Conservation (phyloP, 2,797 vertebrate genomes). For the Lateolabrax maculatus region DNA sequence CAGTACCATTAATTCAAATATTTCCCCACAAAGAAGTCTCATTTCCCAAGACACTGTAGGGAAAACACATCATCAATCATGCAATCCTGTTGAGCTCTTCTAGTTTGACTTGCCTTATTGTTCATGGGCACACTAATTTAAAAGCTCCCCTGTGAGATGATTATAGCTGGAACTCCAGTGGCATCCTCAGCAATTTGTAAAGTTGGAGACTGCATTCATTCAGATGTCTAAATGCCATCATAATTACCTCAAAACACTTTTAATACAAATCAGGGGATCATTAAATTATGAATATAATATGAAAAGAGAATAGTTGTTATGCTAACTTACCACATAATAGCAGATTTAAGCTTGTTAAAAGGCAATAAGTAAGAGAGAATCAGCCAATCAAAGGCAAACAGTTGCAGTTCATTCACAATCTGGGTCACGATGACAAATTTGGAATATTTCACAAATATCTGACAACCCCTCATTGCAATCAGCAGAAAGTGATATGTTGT, state of each 20-base stretch:
- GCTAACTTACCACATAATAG: not conserved
- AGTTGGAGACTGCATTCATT: slow-evolving; percentile 49
- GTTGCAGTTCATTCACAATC: slow-evolving; percentile 9
- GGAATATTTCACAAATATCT: slow-evolving; percentile 19
- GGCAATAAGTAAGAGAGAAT: not conserved
- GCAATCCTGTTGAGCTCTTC: slow-evolving; percentile 28
- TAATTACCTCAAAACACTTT: slow-evolving; percentile 37
- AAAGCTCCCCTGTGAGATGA: slow-evolving; percentile 53
- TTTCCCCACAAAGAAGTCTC: slow-evolving; percentile 49
- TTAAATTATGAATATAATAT: slow-evolving; percentile 10
- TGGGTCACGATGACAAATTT: slow-evolving; percentile 18
- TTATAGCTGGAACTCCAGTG: slow-evolving; percentile 46
- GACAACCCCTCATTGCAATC: slow-evolving; percentile 31
- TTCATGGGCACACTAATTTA: slow-evolving; percentile 48
- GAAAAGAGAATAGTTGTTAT: not conserved
- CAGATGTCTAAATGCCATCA: slow-evolving; percentile 50
- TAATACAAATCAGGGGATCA: slow-evolving; percentile 5
- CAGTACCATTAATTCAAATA: slow-evolving; percentile 55
- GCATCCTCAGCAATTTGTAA: slow-evolving; percentile 50
- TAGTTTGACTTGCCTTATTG: slow-evolving; percentile 43
- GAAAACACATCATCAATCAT: slow-evolving; percentile 68
- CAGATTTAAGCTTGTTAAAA: not conserved
- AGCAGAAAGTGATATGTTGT: slow-evolving; percentile 45
- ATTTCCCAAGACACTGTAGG: slow-evolving; percentile 43
- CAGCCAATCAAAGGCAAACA: slow-evolving; percentile 9